Conservation (phyloP, 2,797 vertebrate genomes). For the Jordanella pulchra region DNA sequence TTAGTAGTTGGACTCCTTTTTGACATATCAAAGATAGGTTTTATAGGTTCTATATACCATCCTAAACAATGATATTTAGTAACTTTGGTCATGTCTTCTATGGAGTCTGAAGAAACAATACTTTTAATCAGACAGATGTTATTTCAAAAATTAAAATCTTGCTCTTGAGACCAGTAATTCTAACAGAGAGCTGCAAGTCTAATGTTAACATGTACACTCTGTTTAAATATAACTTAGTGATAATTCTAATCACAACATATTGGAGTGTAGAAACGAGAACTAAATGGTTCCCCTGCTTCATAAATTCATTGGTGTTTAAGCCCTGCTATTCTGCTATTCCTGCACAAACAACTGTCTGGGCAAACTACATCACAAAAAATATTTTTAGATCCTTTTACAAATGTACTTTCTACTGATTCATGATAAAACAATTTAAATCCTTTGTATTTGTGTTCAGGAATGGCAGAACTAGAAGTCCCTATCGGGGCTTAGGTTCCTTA, state of each 20-base stretch:
- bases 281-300: neutral
- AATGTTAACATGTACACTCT: neutral
- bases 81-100: neutral
- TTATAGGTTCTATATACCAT: neutral
- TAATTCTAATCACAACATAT: neutral
- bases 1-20: neutral
- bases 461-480: no score
- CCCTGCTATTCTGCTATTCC: no score
- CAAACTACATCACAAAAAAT: no score
- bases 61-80: neutral
- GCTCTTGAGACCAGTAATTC: neutral
- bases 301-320: no score
- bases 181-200: neutral
- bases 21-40: neutral
- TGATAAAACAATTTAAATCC: no score
- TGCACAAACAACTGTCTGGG: no score
- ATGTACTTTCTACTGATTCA: no score
- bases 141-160: neutral
- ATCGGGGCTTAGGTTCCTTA: no score
- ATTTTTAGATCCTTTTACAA: no score
- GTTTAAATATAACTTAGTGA: neutral
- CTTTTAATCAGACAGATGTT: neutral
- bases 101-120: neutral
- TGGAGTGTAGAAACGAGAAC: neutral
- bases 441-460: no score